Evolutionary conservation across 2,797 vertebrate species (phyloP).

Genomic region (Enoplosus armatus): DNA sequence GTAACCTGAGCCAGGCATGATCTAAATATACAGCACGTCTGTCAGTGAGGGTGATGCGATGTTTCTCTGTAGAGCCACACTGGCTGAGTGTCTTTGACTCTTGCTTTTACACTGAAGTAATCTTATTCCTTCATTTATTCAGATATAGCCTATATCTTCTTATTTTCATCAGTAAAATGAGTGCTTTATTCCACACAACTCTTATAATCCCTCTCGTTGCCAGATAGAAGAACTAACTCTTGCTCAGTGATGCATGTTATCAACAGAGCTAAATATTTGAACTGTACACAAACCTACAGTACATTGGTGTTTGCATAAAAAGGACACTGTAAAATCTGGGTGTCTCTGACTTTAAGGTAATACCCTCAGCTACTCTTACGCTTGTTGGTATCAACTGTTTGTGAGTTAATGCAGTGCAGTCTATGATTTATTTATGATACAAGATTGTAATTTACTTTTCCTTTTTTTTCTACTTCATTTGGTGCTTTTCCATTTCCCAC

Average conservation of each 20-base stretch:
- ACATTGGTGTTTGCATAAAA: not conserved
- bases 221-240: not conserved
- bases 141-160: not conserved
- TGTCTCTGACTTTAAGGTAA: not conserved
- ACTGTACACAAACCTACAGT: slow-evolving; percentile 6
- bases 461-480: not conserved
- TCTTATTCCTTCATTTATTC: not conserved
- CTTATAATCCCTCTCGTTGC: not conserved
- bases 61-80: slow-evolving; percentile 40
- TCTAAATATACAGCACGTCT: slow-evolving; percentile 68
- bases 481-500: slow-evolving; percentile 14
- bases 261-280: slow-evolving; percentile 1
- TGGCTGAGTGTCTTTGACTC: slow-evolving; percentile 51
- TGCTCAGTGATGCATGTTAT: not conserved
- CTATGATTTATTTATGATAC: slow-evolving; percentile 7
- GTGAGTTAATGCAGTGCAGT: not conserved
- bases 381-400: not conserved
- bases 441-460: not conserved
- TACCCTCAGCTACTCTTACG: not conserved
- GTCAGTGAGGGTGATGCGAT: slow-evolving; percentile 47
- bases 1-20: slow-evolving; percentile 57
- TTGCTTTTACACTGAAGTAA: slow-evolving; percentile 34
- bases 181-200: not conserved
- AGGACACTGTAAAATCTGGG: not conserved
- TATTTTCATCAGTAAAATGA: too few relatives aligned